Evolutionary conservation across 2,888 invertebrate species (phyloP).

Genomic region (Callinectes sapidus): DNA sequence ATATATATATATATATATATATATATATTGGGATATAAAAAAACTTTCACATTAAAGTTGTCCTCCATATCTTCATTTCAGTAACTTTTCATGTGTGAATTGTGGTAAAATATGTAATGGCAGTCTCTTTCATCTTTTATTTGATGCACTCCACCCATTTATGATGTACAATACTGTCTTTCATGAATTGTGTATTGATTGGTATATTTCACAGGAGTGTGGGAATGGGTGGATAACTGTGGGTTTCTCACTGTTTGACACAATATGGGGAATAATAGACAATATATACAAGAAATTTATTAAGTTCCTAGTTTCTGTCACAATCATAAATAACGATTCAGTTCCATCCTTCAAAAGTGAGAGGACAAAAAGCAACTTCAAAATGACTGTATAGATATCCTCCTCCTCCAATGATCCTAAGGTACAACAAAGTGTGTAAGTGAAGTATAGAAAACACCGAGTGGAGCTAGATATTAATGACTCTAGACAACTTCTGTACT

Average conservation of each 20-base stretch:
- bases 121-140: no score
- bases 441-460: not conserved
- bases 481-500: conserved; percentile 98
- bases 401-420: not conserved
- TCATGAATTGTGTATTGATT: no score
- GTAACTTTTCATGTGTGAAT: no score
- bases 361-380: not conserved
- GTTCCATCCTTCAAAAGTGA: not conserved
- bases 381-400: not conserved
- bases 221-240: not conserved
- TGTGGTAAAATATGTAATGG: no score
- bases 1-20: no score
- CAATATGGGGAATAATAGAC: not conserved
- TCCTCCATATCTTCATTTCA: no score
- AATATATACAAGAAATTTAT: conserved; percentile 14
- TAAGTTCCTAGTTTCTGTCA: not conserved
- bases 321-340: not conserved
- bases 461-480: conserved; percentile 92
- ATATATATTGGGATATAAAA: no score
- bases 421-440: not conserved
- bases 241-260: not conserved
- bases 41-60: no score
- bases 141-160: no score
- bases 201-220: not conserved
- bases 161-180: no score